Evolutionary conservation across 1,140 invertebrate species (phyloP).

Genomic region (Pseudobourletiella spinata): DNA sequence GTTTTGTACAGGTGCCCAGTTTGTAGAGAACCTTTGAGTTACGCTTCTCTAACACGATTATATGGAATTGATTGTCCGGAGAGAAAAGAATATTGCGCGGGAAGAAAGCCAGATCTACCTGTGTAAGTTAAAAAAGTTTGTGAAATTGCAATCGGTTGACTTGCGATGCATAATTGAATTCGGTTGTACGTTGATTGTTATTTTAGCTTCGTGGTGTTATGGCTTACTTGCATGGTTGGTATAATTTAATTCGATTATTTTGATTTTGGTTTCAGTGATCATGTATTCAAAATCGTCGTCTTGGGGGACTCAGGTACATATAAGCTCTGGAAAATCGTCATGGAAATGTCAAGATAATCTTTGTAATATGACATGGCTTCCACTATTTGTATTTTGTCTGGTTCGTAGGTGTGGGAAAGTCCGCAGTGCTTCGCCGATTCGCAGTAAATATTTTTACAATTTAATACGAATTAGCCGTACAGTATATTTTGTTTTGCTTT

Average conservation of each 20-base stretch:
- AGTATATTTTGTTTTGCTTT: background rate
- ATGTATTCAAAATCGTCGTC: constrained; percentile 35
- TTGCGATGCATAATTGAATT: too few relatives aligned
- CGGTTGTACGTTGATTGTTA: too few relatives aligned
- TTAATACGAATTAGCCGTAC: background rate
- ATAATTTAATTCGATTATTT: too few relatives aligned
- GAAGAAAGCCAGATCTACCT: background rate
- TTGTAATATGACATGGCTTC: too few relatives aligned
- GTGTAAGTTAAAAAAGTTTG: background rate
- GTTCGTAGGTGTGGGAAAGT: background rate
- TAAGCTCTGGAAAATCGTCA: too few relatives aligned
- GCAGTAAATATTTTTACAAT: background rate
- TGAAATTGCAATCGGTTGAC: too few relatives aligned
- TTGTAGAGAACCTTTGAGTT: constrained; percentile 1
- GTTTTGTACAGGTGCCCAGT: background rate
- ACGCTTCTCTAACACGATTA: background rate
- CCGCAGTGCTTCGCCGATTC: background rate
- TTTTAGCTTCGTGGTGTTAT: too few relatives aligned
- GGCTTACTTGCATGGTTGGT: too few relatives aligned
- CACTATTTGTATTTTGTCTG: too few relatives aligned
- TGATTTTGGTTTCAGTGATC: constrained; percentile 8
- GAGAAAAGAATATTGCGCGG: background rate
- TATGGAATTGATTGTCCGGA: background rate
- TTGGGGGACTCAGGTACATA: constrained; percentile 31
- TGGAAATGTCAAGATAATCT: too few relatives aligned